phyloP scores from a whole-genome alignment of 2,888 invertebrate genomes.

The Odontomyia ornata region DNA sequence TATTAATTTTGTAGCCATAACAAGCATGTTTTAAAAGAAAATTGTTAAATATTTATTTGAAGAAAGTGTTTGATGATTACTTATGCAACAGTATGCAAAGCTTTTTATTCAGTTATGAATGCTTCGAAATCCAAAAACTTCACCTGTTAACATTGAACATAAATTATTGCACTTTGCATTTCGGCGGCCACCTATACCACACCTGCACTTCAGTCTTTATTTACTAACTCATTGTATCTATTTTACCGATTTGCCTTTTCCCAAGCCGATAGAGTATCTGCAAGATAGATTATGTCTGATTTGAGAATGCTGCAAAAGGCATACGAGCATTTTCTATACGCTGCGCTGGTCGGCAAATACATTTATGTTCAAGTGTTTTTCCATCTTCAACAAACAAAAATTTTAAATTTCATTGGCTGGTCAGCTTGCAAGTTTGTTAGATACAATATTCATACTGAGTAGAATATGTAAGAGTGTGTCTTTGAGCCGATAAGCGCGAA shows the following conservation, averaged over 20 bases:
- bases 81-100: too few relatives aligned
- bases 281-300: not conserved
- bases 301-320: conserved; percentile 1
- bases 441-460: not conserved
- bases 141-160: too few relatives aligned
- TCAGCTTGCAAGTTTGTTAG: conserved; percentile 25
- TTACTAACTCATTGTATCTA: not conserved
- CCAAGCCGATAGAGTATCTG: not conserved
- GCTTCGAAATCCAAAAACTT: too few relatives aligned
- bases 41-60: too few relatives aligned
- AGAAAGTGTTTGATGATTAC: too few relatives aligned
- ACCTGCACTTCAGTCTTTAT: not conserved
- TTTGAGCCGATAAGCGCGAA: too few relatives aligned
- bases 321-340: conserved; percentile 15
- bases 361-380: conserved; percentile 17
- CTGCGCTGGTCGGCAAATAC: conserved; percentile 23
- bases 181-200: not conserved
- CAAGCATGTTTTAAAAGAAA: too few relatives aligned
- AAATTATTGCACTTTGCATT: too few relatives aligned
- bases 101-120: too few relatives aligned
- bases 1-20: too few relatives aligned
- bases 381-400: conserved; percentile 7
- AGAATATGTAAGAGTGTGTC: not conserved
- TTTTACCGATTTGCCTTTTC: not conserved
- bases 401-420: conserved; percentile 31